These are phyloP conservation scores for Lepas anatifera DNA, from an alignment of 2,888 invertebrate species.

Conservation along the genomic window DNA sequence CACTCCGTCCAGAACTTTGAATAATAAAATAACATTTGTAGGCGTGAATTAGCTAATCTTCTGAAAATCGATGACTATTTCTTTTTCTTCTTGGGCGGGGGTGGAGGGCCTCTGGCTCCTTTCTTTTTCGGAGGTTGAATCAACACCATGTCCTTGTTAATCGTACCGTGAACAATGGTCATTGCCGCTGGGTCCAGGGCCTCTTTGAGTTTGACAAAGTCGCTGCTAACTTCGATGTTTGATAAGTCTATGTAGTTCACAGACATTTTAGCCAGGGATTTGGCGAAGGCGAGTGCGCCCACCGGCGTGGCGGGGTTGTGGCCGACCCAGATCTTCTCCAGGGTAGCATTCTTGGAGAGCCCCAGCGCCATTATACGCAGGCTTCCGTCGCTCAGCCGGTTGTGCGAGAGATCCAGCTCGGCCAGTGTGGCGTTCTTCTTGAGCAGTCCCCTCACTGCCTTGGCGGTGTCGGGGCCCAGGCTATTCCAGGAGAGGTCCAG, in stretches of 20 bases:
- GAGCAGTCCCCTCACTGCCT: neutral
- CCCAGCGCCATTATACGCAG: neutral
- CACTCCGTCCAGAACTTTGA: too few species aligned
- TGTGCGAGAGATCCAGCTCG: neutral
- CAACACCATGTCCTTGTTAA: neutral
- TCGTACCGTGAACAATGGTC: neutral
- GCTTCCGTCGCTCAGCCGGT: neutral
- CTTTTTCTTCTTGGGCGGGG: neutral
- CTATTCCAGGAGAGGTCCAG: constrained; percentile 5
- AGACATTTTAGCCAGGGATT: neutral
- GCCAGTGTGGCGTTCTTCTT: neutral
- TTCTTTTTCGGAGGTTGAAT: neutral
- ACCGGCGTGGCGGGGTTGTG: neutral
- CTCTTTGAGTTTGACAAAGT: neutral
- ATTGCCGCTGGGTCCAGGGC: neutral
- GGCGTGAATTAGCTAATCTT: too few species aligned
- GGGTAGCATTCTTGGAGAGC: neutral
- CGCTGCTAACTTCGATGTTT: neutral
- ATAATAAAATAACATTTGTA: too few species aligned
- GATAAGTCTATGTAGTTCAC: neutral
- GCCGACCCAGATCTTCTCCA: neutral
- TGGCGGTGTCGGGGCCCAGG: neutral
- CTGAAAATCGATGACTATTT: too few species aligned
- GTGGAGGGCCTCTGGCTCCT: neutral
- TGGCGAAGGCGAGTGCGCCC: neutral